Conservation (phyloP, 1,140 invertebrate genomes). For the Neodiprion virginianus region DNA sequence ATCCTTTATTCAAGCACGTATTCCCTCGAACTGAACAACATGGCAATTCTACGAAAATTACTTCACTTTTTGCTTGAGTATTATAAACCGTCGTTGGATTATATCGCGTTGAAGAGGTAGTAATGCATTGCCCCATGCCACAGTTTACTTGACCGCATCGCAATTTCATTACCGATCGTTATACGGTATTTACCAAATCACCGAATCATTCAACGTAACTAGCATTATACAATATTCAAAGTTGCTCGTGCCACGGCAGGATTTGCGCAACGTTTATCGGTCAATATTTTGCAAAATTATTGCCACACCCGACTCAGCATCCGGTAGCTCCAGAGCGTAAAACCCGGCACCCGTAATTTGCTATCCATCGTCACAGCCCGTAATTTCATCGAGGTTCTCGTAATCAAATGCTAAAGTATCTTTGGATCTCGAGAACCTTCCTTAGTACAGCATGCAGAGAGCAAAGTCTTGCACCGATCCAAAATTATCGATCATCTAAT, state of each 20-base stretch:
- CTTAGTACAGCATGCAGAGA: no score
- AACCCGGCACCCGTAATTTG: background rate
- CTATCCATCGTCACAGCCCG: background rate
- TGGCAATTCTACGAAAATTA: no score
- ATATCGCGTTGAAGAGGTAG: no score
- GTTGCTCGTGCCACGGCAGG: background rate
- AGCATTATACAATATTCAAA: background rate
- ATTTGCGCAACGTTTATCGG: background rate
- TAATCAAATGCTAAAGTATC: no score
- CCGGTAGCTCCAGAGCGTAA: background rate
- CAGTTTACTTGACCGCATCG: background rate
- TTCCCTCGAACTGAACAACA: no score
- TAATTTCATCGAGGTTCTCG: background rate
- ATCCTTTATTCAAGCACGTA: no score
- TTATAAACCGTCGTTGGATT: no score
- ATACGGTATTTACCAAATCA: background rate
- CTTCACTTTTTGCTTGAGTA: no score
- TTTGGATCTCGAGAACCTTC: no score
- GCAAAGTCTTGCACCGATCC: no score
- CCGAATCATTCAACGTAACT: conserved; percentile 5
- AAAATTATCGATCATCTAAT: no score
- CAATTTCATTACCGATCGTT: background rate
- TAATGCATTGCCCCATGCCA: no score
- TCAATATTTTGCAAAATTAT: background rate
- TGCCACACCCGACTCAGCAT: background rate